Base-by-base conservation (phyloP, 1,140 invertebrate genomes). In the Anastatus disparis region DNA sequence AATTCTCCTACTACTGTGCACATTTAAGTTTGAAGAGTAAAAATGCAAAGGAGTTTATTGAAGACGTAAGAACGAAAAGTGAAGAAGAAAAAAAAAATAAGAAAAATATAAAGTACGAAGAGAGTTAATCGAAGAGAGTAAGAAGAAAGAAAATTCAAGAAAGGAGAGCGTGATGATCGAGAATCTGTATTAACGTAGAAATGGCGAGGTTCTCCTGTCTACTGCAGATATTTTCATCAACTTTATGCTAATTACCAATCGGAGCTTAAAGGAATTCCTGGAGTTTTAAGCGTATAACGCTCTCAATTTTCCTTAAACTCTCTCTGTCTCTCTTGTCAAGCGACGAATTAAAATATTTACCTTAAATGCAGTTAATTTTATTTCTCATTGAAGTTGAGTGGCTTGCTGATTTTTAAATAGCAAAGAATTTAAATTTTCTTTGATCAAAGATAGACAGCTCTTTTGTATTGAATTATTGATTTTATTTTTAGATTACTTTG, bases 181-280 rank as follows among this genome's bases (percentile, higher is more conserved):
- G 44, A 68, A 59, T 68, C 29, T 44, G 29, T 20, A 68, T 50
- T 68, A 68, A 67, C 42, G 65, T 17, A 24, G 3, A 0, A 44
- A 53, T 42, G 20, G 31, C 50, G 66, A 69, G 73, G 61, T 53
- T 56, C 63, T 65, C 67, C 74, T 77, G 76, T 76, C 77, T 71
- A 46, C 71, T 69, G 70, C 77, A 79, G 77, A 77, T 76, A 74
- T 76, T 76, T 78, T 78, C 76, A 79, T 78, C 70, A 72, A 52
- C 70, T 68, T 69, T 67, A 78, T 78, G 76, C 77, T 78, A 77
- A 79, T 78, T 78, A 73, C 61, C 73, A 75, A 78, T 78, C 29
- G 38, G 29, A 48, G 40, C 55, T 27, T 40, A 17, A 68, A 67
- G 55, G 15, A 48, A 67, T 67, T 46, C n/a, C 26, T 20, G 20